Percentiles rank a stretch among this genome's conserved stretches.
Conservation (phyloP, 2,797 vertebrate genomes). For the Hipposideros larvatus region DNA sequence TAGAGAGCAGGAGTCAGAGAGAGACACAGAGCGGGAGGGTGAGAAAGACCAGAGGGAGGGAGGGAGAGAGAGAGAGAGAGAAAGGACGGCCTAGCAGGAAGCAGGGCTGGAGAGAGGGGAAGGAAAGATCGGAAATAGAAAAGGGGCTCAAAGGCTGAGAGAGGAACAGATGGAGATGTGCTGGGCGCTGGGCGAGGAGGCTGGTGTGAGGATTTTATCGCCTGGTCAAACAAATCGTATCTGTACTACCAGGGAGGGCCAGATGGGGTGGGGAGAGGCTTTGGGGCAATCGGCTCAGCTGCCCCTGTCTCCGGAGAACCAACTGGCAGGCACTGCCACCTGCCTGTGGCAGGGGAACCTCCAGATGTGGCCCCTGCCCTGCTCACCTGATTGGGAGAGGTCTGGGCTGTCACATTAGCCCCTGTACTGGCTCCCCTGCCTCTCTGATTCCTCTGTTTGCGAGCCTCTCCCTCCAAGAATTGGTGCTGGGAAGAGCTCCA, state of each 20-base stretch:
- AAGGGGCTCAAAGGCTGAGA: slow-evolving; percentile 39
- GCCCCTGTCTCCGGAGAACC: background rate
- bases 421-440: background rate
- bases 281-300: background rate
- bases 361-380: background rate
- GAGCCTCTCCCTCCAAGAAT: background rate
- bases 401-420: background rate
- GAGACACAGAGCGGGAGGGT: background rate
- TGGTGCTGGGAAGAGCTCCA: background rate
- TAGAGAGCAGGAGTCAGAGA: background rate
- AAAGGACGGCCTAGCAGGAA: slow-evolving; percentile 37
- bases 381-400: background rate
- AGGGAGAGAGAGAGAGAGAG: background rate
- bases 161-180: slow-evolving; percentile 69
- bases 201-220: slow-evolving; percentile 38
- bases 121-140: slow-evolving; percentile 63
- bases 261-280: background rate
- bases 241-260: background rate
- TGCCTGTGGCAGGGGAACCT: background rate
- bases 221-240: slow-evolving; percentile 48
- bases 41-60: background rate
- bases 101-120: slow-evolving; percentile 57
- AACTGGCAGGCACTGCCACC: background rate
- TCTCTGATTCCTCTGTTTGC: background rate
- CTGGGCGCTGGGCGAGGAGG: slow-evolving; percentile 29